A percentile compares a stretch with the other conserved stretches of the same genome.
Conservation (phyloP, 2,888 invertebrate genomes). For the Ormyrus nitidulus region DNA sequence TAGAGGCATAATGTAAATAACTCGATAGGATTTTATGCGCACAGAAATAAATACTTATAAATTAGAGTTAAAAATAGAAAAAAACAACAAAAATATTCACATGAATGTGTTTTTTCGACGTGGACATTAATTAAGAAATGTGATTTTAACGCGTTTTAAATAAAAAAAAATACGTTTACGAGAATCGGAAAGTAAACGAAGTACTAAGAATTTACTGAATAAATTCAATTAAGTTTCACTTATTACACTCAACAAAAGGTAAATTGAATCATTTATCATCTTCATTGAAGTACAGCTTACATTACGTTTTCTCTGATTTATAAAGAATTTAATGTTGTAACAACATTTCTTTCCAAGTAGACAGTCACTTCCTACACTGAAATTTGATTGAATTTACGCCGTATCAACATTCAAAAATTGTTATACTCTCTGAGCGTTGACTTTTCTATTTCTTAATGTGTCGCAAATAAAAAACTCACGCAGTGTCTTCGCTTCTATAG, state of each 20-base stretch:
- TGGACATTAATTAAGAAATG: constrained; percentile 23
- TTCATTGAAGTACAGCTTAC: too few species aligned
- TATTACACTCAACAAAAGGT: not conserved
- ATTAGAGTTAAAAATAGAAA: constrained; percentile 19
- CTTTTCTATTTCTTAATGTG: constrained; percentile 50
- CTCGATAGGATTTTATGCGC: constrained; percentile 56
- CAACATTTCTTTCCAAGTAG: too few species aligned
- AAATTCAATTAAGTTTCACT: constrained; percentile 20
- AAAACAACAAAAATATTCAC: constrained; percentile 31
- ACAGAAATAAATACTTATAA: constrained; percentile 54
- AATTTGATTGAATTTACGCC: constrained; percentile 13
- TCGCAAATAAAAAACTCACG: constrained; percentile 50
- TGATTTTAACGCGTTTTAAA: constrained; percentile 18
- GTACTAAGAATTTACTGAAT: not conserved
- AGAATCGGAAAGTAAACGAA: not conserved
- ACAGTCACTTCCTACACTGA: not conserved
- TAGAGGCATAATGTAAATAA: constrained; percentile 47
- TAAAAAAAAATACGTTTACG: not conserved
- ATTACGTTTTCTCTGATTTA: too few species aligned
- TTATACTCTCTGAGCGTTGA: constrained; percentile 41
- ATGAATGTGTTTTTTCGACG: constrained; percentile 43
- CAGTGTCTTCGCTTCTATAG: constrained; percentile 54
- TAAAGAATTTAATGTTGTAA: too few species aligned
- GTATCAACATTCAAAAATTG: constrained; percentile 32
- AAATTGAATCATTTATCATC: not conserved